Base-by-base conservation (phyloP, 2,797 vertebrate genomes). In the Rhadinocentrus ornatus region DNA sequence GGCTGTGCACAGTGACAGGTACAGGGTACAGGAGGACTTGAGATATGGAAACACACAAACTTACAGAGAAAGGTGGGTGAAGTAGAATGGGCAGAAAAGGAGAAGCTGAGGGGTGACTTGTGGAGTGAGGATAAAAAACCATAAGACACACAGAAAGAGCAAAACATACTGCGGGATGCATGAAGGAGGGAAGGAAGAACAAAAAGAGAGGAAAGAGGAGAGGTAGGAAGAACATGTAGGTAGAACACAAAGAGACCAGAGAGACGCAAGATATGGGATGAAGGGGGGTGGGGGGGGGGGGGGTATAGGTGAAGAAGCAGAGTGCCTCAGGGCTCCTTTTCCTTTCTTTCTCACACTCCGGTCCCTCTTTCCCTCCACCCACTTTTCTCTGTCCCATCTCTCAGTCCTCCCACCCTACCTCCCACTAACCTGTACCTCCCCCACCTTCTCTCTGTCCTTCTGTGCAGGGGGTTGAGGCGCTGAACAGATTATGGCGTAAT, bases 401-500 rank as follows among this genome's bases (percentile, higher is more conserved):
- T 80, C 59, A 56, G 54, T 53, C 68, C 73, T 69, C 44, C 52
- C 55, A 54, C 22, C 50, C 65, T 61, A 54, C 62, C 71, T 48
- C 82, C 77, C 66, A 53, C 75, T 62, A 58, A 27, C 65, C 66
- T 39, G 48, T 62, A 69, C 66, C 64, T 32, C 58, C 60, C 41
- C 39, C 70, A 27, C 68, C 13, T 69, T 77, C 86, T 71, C 84
- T 84, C 78, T 90, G 87, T 90, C 91, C 89, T 91, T 89, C 88
- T 90, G 92, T 84, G 89, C 87, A 90, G 92, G 92, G 88, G 94
- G 93, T 94, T 96, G 96, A 95, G 96, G 92, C 92, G 87, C 95
- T 96, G 96, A 97, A 97, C 96, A 97, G 97, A 99, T 99, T 97
- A 99, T 96, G 94, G 95, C 95, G 90, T 98, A 97, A 99, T 99